phyloP scores from a whole-genome alignment of 2,113 vertebrate genomes.

The Brachypteracias leptosomus region DNA sequence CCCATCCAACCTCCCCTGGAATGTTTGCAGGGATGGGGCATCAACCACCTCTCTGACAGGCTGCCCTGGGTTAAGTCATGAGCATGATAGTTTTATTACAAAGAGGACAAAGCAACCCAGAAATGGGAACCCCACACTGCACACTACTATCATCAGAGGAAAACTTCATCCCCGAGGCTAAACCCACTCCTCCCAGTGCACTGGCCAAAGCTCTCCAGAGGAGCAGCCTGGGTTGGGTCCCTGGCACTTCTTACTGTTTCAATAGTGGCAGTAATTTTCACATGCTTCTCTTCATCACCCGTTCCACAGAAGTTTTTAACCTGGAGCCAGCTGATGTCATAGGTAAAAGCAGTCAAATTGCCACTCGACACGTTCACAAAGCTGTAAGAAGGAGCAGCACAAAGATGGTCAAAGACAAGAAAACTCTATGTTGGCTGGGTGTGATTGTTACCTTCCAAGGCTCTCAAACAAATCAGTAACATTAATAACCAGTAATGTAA shows the following conservation, averaged over 20 bases:
- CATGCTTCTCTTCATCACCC: constrained; percentile 58
- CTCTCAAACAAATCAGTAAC: fast-evolving
- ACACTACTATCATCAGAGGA: neutral
- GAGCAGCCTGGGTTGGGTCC: neutral
- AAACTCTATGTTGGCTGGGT: neutral
- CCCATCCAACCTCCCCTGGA: neutral
- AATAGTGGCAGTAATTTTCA: constrained; percentile 81
- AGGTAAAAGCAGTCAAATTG: constrained; percentile 38
- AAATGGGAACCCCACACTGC: neutral
- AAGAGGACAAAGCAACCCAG: neutral
- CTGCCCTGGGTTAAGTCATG: neutral
- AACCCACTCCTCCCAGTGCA: neutral
- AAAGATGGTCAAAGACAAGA: neutral
- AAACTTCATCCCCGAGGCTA: neutral
- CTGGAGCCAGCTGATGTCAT: constrained; percentile 81
- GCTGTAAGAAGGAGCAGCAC: constrained; percentile 31
- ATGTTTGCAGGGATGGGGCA: neutral
- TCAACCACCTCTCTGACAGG: neutral
- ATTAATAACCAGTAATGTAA: neutral
- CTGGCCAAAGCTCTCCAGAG: neutral
- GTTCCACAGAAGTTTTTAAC: constrained; percentile 79
- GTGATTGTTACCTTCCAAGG: neutral
- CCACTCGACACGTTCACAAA: constrained; percentile 32
- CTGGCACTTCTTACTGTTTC: constrained; percentile 77
- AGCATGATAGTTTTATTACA: neutral